Percentiles rank a stretch among this genome's conserved stretches.
Evolutionary conservation across 2,797 vertebrate genomes (phyloP).

Genomic region (Pagetopsis macropterus): DNA sequence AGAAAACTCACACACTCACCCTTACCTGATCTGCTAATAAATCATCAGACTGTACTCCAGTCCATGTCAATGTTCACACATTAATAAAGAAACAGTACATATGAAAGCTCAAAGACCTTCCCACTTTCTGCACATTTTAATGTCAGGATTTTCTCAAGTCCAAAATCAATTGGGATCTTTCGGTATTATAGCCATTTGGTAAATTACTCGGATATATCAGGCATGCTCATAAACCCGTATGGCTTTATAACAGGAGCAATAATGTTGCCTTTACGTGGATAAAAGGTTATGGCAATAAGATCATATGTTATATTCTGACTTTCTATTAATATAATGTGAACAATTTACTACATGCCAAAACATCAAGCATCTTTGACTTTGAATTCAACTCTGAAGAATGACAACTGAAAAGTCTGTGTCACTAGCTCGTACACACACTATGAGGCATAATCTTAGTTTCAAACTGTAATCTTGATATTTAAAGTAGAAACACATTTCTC

Average conservation of each 20-base stretch:
- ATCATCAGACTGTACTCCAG: no score
- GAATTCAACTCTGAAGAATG: not conserved
- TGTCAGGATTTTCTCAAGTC: no score
- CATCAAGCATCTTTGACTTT: not conserved
- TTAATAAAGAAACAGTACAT: no score
- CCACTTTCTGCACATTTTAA: no score
- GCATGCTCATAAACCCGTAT: no score
- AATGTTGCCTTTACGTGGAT: not conserved
- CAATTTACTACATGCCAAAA: not conserved
- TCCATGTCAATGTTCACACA: no score
- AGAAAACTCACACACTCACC: no score
- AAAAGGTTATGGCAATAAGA: not conserved
- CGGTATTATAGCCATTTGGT: no score
- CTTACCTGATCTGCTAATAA: no score
- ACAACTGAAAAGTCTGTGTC: not conserved
- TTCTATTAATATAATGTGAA: not conserved
- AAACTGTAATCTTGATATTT: not conserved
- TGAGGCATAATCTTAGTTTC: not conserved
- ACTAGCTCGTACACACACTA: not conserved
- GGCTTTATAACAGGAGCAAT: not conserved
- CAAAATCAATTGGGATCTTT: no score
- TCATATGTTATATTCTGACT: not conserved
- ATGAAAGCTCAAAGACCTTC: no score
- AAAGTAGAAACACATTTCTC: not conserved
- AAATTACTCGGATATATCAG: no score